Base-by-base conservation (phyloP, 2,113 vertebrate genomes). In the Columba livia region DNA sequence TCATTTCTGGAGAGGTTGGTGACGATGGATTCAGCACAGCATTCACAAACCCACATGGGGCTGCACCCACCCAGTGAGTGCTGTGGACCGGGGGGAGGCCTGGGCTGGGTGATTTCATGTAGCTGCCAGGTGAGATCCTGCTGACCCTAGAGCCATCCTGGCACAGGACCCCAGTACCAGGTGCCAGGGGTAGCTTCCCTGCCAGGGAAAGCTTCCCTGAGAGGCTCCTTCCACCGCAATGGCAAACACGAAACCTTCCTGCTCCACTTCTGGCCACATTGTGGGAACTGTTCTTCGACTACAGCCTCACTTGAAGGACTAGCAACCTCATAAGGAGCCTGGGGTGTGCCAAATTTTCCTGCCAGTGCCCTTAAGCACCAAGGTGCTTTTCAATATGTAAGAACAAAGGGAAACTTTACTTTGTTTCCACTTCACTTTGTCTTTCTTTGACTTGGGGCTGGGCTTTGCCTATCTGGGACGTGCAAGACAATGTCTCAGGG, bases 391-490 rank as follows among this genome's bases (percentile, higher is more conserved):
- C 79, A 70, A 20, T 12, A 66, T 1, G 0, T 3, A 47, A 88
- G 64, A 93, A 65, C 3, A 29, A 89, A 93, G 48, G 29, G 36
- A 82, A 65, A 24, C 28, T 40, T 29, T 60, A 65, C 53, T 32
- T n/a, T 5, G 17, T 34, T 89, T 91, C 36, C 31, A 19, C 11
- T 53, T 67, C 10, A 31, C 79, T 83, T 14, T 48, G 61, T 86
- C 79, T 86, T 90, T 94, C 78, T 88, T 80, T 86, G 72, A 74
- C 85, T 80, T 91, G 85, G 79, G 77, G 32, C 56, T 88, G 79
- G 77, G 32, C 56, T 88, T 83, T 81, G 94, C 88, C 92, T 94
- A 72, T 94, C 88, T 65, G 31, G 57, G 77, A 80, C 50, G 60
- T 56, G 44, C 90, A 90, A 64, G 13, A 50, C 58, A 91, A 62